phyloP scores from a whole-genome alignment of 2,113 vertebrate genomes.

The Equus przewalskii region DNA sequence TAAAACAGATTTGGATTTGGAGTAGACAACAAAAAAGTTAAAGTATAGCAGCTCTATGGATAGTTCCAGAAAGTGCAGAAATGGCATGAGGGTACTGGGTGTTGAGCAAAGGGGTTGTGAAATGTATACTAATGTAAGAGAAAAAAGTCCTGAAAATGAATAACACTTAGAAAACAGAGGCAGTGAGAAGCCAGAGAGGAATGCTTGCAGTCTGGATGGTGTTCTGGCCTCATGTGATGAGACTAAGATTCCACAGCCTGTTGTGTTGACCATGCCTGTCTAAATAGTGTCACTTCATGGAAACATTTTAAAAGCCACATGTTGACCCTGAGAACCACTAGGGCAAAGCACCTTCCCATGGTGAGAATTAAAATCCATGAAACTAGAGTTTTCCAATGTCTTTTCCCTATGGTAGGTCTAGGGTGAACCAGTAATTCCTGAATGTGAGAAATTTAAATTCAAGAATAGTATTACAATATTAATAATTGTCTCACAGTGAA shows the following conservation, averaged over 20 bases:
- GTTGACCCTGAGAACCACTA: not conserved
- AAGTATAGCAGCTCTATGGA: not conserved
- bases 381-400: not conserved
- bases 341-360: not conserved
- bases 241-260: not conserved
- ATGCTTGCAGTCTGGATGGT: not conserved
- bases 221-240: not conserved
- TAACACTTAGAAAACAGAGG: not conserved
- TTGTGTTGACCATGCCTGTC: not conserved
- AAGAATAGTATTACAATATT: not conserved
- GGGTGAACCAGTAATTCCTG: not conserved
- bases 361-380: not conserved
- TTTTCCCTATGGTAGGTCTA: not conserved
- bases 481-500: not conserved
- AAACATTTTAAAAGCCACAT: not conserved
- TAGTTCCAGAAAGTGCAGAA: not conserved
- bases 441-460: not conserved
- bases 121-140: not conserved
- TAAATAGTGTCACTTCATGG: not conserved
- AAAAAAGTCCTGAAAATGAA: not conserved
- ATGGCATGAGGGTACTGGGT: not conserved
- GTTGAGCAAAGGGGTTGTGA: accelerated
- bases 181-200: not conserved
- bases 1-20: not conserved
- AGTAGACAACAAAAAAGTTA: not conserved